Conservation (phyloP, 2,113 vertebrate genomes). For the Ptilorrhoa leucosticta region DNA sequence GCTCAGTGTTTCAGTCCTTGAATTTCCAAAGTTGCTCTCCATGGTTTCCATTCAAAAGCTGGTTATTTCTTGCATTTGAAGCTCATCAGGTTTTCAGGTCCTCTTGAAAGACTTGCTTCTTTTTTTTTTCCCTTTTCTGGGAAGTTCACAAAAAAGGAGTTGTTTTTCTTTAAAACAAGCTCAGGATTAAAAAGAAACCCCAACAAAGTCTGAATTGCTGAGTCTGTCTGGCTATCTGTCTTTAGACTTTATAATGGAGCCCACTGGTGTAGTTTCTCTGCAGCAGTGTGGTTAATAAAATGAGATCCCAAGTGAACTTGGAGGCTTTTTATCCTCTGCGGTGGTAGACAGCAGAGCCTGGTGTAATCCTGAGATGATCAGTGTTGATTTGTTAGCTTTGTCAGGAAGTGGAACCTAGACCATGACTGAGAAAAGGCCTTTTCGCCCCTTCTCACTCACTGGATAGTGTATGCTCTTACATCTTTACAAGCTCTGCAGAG, state of each 20-base stretch:
- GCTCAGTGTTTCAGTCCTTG: not conserved
- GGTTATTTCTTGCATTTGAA: not conserved
- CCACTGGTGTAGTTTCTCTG: conserved; percentile 7
- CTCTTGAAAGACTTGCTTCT: not conserved
- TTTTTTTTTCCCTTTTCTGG: no score
- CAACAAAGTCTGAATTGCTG: not conserved
- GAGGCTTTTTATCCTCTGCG: not conserved
- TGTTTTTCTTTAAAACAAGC: not conserved
- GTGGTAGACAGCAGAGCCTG: not conserved
- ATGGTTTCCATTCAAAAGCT: not conserved
- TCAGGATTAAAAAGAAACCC: not conserved
- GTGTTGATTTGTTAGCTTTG: conserved; percentile 15
- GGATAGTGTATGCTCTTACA: not conserved
- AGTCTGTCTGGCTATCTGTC: not conserved
- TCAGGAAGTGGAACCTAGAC: not conserved
- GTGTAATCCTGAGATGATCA: conserved; percentile 18
- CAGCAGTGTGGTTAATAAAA: conserved; percentile 4
- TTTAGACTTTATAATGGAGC: not conserved
- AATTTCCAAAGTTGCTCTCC: not conserved
- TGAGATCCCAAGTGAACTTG: conserved; percentile 21
- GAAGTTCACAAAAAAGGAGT: not conserved
- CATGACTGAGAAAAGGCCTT: not conserved
- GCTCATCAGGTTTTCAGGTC: not conserved
- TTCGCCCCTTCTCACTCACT: not conserved
- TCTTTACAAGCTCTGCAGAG: not conserved